Evolutionary conservation across 2,113 vertebrate genomes (phyloP).

Genomic region (Ictalurus furcatus): DNA sequence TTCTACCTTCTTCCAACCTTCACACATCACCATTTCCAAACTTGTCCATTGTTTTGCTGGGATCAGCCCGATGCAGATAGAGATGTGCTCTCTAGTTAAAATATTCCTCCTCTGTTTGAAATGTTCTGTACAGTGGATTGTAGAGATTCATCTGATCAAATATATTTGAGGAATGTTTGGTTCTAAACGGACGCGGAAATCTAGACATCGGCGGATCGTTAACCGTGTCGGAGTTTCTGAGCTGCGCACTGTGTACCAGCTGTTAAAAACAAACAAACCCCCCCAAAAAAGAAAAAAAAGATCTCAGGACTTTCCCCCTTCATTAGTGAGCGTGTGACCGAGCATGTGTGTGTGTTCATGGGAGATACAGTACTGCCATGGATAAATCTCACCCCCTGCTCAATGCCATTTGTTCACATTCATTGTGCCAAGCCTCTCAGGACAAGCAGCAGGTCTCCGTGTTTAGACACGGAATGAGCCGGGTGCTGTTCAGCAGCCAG

Average conservation of each 20-base stretch:
- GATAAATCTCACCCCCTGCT: slow-evolving; percentile 24
- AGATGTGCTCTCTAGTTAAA: too few relatives aligned
- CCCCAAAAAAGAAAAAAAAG: too few relatives aligned
- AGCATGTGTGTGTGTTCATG: neutral
- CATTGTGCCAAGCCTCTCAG: slow-evolving; percentile 25
- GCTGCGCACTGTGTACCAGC: neutral
- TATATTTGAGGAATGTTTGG: neutral
- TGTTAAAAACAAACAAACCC: too few relatives aligned
- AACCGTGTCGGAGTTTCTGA: neutral
- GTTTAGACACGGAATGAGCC: slow-evolving; percentile 47
- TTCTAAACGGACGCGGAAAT: neutral
- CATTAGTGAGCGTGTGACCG: neutral
- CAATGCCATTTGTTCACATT: slow-evolving; percentile 11
- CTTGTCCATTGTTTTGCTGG: too few relatives aligned
- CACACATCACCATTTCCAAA: too few relatives aligned
- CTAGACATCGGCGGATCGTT: neutral
- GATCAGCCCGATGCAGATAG: too few relatives aligned
- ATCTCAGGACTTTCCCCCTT: neutral
- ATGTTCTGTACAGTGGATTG: too few relatives aligned
- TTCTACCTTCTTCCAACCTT: too few relatives aligned
- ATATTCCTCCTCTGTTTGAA: too few relatives aligned
- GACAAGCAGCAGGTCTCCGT: slow-evolving; percentile 29
- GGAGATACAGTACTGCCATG: slow-evolving; percentile 5
- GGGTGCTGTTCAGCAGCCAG: slow-evolving; percentile 50
- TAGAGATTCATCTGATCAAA: neutral